Percentiles rank a stretch among this genome's conserved stretches.
Evolutionary conservation across 2,888 invertebrate species (phyloP).

Genomic region (Sturmia bella): DNA sequence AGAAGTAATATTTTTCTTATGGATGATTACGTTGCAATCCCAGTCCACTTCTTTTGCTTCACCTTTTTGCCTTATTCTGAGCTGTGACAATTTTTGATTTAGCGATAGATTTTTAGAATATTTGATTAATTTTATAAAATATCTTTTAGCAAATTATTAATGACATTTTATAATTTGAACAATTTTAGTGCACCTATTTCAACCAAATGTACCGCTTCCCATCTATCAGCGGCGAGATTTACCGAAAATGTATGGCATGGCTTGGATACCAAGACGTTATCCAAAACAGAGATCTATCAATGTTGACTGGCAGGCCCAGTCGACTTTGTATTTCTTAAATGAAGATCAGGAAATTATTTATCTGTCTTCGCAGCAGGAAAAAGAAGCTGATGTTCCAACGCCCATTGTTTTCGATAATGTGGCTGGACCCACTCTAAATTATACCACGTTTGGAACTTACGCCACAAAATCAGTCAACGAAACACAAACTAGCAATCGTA

Average conservation of each 20-base stretch:
- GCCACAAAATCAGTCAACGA: conserved; percentile 79
- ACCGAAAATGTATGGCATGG: conserved; percentile 82
- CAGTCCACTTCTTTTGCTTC: no score
- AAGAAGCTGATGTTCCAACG: conserved; percentile 80
- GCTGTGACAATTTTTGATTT: no score
- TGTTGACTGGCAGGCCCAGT: conserved; percentile 84
- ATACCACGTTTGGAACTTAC: conserved; percentile 82
- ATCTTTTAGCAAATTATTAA: no score
- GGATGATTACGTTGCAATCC: no score
- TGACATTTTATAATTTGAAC: conserved; percentile 13
- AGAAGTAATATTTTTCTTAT: no score
- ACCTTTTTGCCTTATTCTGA: no score
- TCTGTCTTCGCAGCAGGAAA: conserved; percentile 81
- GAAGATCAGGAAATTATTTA: conserved; percentile 84
- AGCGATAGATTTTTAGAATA: no score
- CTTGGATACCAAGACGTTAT: conserved; percentile 84
- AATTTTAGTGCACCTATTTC: conserved; percentile 85
- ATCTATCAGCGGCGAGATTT: conserved; percentile 83
- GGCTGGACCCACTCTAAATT: conserved; percentile 74
- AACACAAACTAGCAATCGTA: conserved; percentile 49
- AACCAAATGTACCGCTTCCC: conserved; percentile 83
- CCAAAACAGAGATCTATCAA: conserved; percentile 82
- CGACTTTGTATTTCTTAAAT: conserved; percentile 85
- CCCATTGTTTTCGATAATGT: conserved; percentile 78
- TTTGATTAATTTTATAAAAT: no score